A percentile compares a stretch with the other conserved stretches of the same genome.
These are phyloP conservation scores for Acanthococcus lagerstroemiae DNA, from an alignment of 2,888 invertebrate species.

Conservation along the genomic window DNA sequence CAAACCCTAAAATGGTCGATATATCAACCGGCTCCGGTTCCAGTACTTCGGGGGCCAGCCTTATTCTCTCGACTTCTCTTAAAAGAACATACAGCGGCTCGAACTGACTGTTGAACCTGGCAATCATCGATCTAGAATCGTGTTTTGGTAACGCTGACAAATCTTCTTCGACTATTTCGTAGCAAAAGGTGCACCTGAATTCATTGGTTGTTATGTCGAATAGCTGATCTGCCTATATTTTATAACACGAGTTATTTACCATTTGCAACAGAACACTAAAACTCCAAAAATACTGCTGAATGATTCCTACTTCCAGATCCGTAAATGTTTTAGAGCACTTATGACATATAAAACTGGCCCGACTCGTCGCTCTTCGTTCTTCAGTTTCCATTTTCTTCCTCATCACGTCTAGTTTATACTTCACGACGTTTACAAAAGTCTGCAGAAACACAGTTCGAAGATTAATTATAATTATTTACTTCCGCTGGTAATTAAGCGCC, in stretches of 20 bases:
- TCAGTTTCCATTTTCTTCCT: conserved; percentile 90
- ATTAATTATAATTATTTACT: neutral
- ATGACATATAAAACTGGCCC: conserved; percentile 87
- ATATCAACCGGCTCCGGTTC: conserved; percentile 91
- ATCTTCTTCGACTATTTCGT: conserved; percentile 85
- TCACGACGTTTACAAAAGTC: conserved; percentile 93
- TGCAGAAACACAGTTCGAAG: conserved; percentile 38
- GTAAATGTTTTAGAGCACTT: conserved; percentile 87
- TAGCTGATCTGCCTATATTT: conserved; percentile 69
- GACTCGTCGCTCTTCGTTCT: conserved; percentile 85
- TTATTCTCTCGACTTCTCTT: conserved; percentile 84
- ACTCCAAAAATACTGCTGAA: neutral
- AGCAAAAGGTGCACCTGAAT: conserved; percentile 83
- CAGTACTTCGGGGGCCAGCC: conserved; percentile 80
- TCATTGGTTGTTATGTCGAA: conserved; percentile 75
- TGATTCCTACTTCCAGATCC: conserved; percentile 69
- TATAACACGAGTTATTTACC: too few species aligned
- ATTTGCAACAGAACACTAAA: neutral
- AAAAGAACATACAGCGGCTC: conserved; percentile 83
- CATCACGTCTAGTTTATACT: conserved; percentile 94
- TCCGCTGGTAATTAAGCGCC: neutral
- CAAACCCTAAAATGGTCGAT: conserved; percentile 66
- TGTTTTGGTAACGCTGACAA: conserved; percentile 85
- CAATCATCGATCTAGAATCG: conserved; percentile 79
- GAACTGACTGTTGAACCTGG: conserved; percentile 88